A percentile compares a stretch with the other conserved stretches of the same genome.
Evolutionary conservation across 1,140 invertebrate genomes (phyloP).

Genomic region (Tetragonula clypearis): DNA sequence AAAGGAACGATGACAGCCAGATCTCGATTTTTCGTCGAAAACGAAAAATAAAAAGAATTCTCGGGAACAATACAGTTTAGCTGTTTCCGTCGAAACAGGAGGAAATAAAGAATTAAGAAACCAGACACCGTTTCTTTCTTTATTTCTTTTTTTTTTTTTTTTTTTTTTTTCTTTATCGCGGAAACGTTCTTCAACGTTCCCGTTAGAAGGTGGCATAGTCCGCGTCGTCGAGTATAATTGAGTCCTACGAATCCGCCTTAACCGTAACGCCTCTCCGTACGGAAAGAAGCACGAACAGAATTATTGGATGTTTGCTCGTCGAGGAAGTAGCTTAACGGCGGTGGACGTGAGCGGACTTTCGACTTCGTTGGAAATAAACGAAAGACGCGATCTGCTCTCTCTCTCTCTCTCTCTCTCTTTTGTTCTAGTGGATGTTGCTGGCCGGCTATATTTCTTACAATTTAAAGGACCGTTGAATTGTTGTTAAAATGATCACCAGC

Average conservation of each 20-base stretch:
- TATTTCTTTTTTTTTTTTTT: too few species aligned
- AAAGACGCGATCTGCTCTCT: conserved; percentile 41
- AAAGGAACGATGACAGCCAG: too few species aligned
- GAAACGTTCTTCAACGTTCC: conserved; percentile 15
- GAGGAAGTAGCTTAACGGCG: conserved; percentile 66
- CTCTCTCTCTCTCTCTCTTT: background rate
- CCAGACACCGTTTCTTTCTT: background rate
- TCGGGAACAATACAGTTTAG: background rate
- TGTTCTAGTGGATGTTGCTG: background rate
- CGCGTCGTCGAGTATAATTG: conserved; percentile 48
- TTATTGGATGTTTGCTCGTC: conserved; percentile 68
- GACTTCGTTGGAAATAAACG: conserved; percentile 55
- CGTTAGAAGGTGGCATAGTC: conserved; percentile 29
- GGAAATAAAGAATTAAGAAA: background rate
- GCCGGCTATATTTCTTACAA: conserved; percentile 39
- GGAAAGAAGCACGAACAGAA: conserved; percentile 65
- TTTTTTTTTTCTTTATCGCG: background rate
- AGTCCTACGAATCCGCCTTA: conserved; percentile 52
- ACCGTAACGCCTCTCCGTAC: conserved; percentile 44
- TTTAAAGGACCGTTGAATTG: conserved; percentile 50
- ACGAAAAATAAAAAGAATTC: too few species aligned
- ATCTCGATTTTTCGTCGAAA: too few species aligned
- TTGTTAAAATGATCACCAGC: conserved; percentile 33
- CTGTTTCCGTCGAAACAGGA: background rate
- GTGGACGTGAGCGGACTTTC: conserved; percentile 64